Percentiles rank a stretch among this genome's conserved stretches.
Evolutionary conservation across 2,797 vertebrate species (phyloP).

Genomic region (Poecilia gillii): DNA sequence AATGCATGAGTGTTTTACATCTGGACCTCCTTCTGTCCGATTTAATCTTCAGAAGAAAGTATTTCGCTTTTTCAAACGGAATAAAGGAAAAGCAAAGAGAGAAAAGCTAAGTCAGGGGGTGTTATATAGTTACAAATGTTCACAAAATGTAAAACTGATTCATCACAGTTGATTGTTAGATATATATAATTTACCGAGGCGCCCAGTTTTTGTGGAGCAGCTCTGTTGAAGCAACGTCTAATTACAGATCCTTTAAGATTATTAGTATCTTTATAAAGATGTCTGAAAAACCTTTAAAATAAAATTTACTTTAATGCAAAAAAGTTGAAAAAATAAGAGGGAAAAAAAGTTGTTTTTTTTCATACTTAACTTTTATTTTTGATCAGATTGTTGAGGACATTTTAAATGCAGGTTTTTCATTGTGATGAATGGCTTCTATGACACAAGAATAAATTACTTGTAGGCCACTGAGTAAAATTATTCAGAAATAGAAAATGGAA

Average conservation of each 20-base stretch:
- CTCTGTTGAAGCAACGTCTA: background rate
- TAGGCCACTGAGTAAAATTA: no score
- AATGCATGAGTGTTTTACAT: constrained; percentile 1
- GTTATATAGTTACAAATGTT: background rate
- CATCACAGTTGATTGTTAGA: background rate
- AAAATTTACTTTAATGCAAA: background rate
- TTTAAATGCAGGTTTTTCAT: background rate
- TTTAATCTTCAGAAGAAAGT: background rate
- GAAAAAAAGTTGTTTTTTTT: background rate
- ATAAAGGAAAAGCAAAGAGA: background rate
- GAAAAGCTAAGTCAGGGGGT: background rate
- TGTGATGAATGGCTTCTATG: background rate
- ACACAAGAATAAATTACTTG: background rate
- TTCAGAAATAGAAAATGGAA: no score
- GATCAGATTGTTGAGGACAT: no score
- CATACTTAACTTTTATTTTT: background rate
- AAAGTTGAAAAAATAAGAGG: background rate
- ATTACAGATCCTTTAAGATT: background rate
- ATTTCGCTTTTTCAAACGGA: background rate
- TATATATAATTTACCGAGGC: background rate
- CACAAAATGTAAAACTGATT: background rate
- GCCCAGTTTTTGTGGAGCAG: background rate
- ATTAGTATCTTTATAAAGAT: background rate
- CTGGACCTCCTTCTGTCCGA: background rate
- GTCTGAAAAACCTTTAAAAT: background rate